Conservation (phyloP, 2,797 vertebrate species). For the Malacoctenus gilli region DNA sequence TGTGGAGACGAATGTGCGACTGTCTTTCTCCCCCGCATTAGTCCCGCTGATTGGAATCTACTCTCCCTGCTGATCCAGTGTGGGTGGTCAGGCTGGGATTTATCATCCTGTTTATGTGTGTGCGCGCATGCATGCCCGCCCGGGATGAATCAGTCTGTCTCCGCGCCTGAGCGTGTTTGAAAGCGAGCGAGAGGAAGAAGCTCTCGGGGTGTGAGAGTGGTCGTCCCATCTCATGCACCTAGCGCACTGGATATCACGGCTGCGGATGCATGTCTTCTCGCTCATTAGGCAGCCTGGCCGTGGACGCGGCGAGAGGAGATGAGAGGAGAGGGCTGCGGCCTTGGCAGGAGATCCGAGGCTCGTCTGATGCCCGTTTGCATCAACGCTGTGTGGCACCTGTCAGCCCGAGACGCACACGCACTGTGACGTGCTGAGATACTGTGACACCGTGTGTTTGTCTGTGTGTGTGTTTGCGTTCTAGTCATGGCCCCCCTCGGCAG, state of each 20-base stretch:
- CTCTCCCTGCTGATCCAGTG: conserved; percentile 67
- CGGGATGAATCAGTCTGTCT: conserved; percentile 39
- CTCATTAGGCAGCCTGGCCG: conserved; percentile 66
- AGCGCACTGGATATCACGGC: conserved; percentile 39
- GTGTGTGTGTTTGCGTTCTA: conserved; percentile 42
- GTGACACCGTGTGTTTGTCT: conserved; percentile 43
- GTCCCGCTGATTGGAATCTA: conserved; percentile 61
- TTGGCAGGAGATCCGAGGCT: conserved; percentile 85
- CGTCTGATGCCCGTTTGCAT: conserved; percentile 87
- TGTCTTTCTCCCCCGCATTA: conserved; percentile 53
- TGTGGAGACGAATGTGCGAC: conserved; percentile 47
- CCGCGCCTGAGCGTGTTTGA: conserved; percentile 27
- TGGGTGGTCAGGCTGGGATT: conserved; percentile 66
- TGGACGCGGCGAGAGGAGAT: conserved; percentile 39
- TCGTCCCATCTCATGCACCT: conserved; percentile 48
- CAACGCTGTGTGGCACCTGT: conserved; percentile 79
- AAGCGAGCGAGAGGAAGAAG: conserved; percentile 32
- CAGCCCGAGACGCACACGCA: conserved; percentile 56
- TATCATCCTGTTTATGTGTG: conserved; percentile 42
- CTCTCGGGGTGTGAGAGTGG: conserved; percentile 41
- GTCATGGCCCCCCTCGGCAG: conserved; percentile 54
- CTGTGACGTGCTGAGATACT: conserved; percentile 61
- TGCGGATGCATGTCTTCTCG: conserved; percentile 44
- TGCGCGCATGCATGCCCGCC: conserved; percentile 1
- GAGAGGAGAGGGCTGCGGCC: conserved; percentile 72